These are phyloP conservation scores for Tragelaphus strepsiceros DNA, from an alignment of 2,113 vertebrate species.

Conservation along the genomic window DNA sequence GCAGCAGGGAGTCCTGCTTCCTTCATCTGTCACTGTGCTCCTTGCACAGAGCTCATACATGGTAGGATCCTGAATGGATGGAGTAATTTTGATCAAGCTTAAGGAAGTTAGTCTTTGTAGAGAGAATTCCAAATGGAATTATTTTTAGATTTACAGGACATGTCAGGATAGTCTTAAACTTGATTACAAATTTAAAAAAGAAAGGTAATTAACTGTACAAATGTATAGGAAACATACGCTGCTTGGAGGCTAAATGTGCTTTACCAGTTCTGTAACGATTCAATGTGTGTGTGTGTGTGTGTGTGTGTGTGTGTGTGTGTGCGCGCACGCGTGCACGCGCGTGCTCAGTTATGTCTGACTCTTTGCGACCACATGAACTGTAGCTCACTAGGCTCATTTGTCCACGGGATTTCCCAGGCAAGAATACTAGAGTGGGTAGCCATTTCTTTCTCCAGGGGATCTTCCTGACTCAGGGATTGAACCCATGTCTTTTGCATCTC, in stretches of 20 bases:
- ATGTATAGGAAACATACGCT: background rate
- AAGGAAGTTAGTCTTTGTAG: background rate
- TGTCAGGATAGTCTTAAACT: background rate
- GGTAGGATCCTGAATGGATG: background rate
- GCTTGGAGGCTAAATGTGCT: background rate
- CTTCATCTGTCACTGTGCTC: background rate
- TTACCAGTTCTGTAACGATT: too few relatives aligned
- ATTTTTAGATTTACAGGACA: background rate
- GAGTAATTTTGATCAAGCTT: background rate
- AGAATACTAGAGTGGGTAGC: background rate
- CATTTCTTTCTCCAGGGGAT: background rate
- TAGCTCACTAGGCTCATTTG: background rate
- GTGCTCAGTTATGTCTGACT: too few relatives aligned
- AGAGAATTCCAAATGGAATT: background rate
- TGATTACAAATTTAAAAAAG: background rate
- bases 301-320: too few relatives aligned
- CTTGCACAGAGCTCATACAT: background rate
- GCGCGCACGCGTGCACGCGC: too few relatives aligned
- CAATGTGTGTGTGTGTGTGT: too few relatives aligned
- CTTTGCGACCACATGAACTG: too few relatives aligned
- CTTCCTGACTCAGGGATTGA: background rate
- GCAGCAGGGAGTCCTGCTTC: background rate
- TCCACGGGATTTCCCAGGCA: background rate
- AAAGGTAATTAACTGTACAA: background rate
- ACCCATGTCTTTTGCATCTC: background rate